A percentile compares a stretch with the other conserved stretches of the same genome.
phyloP scores from a whole-genome alignment of 2,888 invertebrate species.

The Cybosia mesomella region DNA sequence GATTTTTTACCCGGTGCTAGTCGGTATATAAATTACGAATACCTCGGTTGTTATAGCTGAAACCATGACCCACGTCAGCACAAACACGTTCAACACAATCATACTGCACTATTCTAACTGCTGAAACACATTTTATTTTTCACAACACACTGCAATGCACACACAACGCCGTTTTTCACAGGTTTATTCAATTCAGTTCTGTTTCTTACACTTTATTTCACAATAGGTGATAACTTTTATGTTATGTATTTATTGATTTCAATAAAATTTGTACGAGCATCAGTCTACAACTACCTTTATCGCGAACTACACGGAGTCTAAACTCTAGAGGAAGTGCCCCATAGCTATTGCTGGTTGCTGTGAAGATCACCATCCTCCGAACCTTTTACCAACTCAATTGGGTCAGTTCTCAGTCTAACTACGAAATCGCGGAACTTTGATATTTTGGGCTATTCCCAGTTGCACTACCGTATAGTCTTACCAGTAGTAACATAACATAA shows the following conservation, averaged over 20 bases:
- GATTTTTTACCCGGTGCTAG: too few relatives aligned
- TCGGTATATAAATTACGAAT: conserved; percentile 54
- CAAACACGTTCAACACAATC: conserved; percentile 51
- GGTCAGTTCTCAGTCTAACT: too few relatives aligned
- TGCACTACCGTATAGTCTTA: too few relatives aligned
- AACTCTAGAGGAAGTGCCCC: background rate
- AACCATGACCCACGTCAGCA: conserved; percentile 52
- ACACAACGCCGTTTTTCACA: background rate
- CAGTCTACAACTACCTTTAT: background rate
- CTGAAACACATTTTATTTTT: conserved; percentile 66
- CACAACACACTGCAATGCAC: background rate
- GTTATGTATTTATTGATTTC: background rate
- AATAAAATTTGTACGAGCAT: background rate
- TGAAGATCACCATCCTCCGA: too few relatives aligned
- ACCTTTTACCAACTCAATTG: too few relatives aligned
- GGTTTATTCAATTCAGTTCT: conserved; percentile 6
- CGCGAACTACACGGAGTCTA: background rate
- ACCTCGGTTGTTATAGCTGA: conserved; percentile 57
- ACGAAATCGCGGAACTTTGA: too few relatives aligned
- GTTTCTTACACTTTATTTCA: background rate
- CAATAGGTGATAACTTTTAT: conserved; percentile 8
- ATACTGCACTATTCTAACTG: conserved; percentile 68
- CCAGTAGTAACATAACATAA: too few relatives aligned
- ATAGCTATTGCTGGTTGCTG: too few relatives aligned
- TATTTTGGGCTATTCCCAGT: too few relatives aligned